Conservation (phyloP, 2,113 vertebrate species). For the Nothocercus nigrocapillus region DNA sequence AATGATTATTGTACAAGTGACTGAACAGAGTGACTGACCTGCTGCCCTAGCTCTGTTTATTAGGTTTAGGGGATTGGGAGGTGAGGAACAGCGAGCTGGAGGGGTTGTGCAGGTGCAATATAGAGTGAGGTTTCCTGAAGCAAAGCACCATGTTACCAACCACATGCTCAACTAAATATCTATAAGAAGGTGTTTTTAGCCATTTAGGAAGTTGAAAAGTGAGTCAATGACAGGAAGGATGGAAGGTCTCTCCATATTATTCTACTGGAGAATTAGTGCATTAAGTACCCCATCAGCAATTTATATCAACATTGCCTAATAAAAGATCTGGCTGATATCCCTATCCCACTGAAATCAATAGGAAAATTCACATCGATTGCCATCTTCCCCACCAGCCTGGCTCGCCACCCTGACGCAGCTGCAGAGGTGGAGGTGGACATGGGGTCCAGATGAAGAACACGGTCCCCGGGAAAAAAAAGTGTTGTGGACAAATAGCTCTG, state of each 20-base stretch:
- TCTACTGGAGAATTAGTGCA: neutral
- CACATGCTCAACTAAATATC: neutral
- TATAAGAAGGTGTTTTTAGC: rapidly evolving
- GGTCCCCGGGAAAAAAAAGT: neutral
- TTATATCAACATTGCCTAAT: neutral
- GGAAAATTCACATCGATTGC: neutral
- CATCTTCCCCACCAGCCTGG: neutral
- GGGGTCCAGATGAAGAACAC: neutral
- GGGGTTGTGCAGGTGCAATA: rapidly evolving
- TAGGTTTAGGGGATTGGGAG: rapidly evolving
- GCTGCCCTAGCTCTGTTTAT: neutral
- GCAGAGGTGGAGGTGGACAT: rapidly evolving
- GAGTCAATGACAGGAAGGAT: neutral
- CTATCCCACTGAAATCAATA: neutral
- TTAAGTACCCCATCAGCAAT: neutral
- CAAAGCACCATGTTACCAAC: neutral
- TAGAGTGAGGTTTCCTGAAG: neutral
- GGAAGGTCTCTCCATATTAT: neutral
- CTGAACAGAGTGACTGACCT: neutral
- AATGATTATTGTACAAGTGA: neutral
- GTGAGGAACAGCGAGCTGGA: neutral
- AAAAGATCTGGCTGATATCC: neutral
- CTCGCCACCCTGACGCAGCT: rapidly evolving
- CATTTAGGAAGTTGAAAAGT: neutral
- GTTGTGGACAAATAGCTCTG: neutral